These are phyloP conservation scores for Aplidium turbinatum DNA, from an alignment of 23 tunicate genomes.

Conservation along the genomic window DNA sequence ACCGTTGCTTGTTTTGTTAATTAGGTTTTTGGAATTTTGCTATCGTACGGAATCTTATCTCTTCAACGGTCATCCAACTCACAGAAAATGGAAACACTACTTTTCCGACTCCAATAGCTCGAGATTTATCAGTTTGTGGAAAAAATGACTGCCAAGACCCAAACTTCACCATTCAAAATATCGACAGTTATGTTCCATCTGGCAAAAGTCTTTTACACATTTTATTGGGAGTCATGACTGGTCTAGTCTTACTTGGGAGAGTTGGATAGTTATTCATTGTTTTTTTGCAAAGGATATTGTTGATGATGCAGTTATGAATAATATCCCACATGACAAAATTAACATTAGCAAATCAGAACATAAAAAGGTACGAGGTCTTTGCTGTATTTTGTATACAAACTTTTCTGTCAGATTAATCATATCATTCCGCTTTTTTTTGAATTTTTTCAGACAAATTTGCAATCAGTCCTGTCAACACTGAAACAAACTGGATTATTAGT, in stretches of 20 bases:
- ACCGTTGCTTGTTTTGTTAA: not conserved
- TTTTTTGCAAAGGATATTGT: slow-evolving; percentile 17
- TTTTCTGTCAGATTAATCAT: no score
- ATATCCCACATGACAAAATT: no score
- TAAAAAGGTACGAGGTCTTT: no score
- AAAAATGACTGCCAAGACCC: slow-evolving; percentile 81
- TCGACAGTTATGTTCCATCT: slow-evolving; percentile 54
- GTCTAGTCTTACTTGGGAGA: slow-evolving; percentile 32
- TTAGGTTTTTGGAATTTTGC: slow-evolving; percentile 50
- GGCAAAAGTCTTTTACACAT: slow-evolving; percentile 22
- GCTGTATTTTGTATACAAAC: no score
- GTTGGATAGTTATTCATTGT: slow-evolving; percentile 27
- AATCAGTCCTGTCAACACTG: no score
- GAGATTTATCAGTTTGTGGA: slow-evolving; percentile 61
- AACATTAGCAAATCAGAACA: no score
- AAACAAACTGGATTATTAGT: no score
- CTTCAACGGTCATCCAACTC: not conserved
- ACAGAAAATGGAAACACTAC: not conserved
- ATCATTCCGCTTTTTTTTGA: no score
- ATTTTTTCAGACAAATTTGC: no score
- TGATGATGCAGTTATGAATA: not conserved
- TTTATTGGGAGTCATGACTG: slow-evolving; percentile 52
- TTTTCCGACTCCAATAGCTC: not conserved
- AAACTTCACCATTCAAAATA: slow-evolving; percentile 39
- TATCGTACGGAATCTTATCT: no score